phyloP scores from a whole-genome alignment of 2,888 invertebrate genomes.

The Drosophila differens region DNA sequence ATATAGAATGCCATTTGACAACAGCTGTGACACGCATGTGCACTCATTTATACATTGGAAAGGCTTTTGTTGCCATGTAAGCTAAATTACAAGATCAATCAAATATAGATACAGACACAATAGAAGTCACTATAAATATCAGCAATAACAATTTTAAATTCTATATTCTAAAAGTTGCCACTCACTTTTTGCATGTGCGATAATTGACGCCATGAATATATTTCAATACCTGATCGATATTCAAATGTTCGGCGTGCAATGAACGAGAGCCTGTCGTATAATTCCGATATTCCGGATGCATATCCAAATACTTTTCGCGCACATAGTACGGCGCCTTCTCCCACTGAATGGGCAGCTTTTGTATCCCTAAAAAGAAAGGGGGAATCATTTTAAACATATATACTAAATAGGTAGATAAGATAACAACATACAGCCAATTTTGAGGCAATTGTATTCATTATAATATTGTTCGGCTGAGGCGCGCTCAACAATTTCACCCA shows the following conservation, averaged over 20 bases:
- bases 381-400: not conserved
- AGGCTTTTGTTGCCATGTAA: no score
- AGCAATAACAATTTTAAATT: not conserved
- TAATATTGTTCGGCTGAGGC: slow-evolving; percentile 97
- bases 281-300: slow-evolving; percentile 91
- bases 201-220: slow-evolving; percentile 90
- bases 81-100: not conserved
- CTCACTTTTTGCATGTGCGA: slow-evolving; percentile 86
- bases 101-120: not conserved
- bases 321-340: slow-evolving; percentile 90
- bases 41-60: no score
- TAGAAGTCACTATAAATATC: not conserved
- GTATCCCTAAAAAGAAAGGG: slow-evolving; percentile 89
- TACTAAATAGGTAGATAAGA: not conserved
- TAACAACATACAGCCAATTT: slow-evolving; percentile 94
- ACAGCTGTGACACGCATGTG: not conserved
- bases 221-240: slow-evolving; percentile 91
- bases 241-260: slow-evolving; percentile 89
- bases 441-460: slow-evolving; percentile 95
- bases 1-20: not conserved
- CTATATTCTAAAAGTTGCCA: not conserved
- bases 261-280: slow-evolving; percentile 89
- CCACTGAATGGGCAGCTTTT: slow-evolving; percentile 94
- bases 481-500: slow-evolving; percentile 96
- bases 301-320: slow-evolving; percentile 91